A percentile compares a stretch with the other conserved stretches of the same genome.
These are phyloP conservation scores for Acrocephalus scirpaceus DNA, from an alignment of 2,797 vertebrate genomes.

Conservation along the genomic window DNA sequence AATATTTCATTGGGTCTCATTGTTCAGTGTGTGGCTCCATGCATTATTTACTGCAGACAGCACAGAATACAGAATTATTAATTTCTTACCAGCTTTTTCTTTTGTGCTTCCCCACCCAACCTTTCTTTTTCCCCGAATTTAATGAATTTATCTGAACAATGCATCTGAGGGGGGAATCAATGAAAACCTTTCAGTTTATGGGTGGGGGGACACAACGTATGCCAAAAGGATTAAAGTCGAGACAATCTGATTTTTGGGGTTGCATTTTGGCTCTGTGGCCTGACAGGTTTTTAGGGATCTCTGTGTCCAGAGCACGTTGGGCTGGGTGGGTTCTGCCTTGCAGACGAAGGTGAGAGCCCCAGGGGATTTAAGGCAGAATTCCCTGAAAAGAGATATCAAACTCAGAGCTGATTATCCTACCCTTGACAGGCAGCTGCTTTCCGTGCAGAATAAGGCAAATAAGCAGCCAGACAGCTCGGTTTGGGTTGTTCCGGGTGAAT, in stretches of 20 bases:
- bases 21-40: conserved; percentile 25
- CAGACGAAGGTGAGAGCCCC: background rate
- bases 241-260: background rate
- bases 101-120: background rate
- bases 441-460: background rate
- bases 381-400: background rate
- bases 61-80: conserved; percentile 46
- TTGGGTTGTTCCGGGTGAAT: background rate
- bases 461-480: background rate
- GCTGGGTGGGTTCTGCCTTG: background rate
- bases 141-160: background rate
- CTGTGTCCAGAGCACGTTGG: background rate
- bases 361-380: background rate
- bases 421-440: background rate
- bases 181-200: background rate
- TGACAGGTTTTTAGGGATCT: background rate
- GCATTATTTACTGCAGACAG: conserved; percentile 56
- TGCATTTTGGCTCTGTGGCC: background rate
- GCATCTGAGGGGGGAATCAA: background rate
- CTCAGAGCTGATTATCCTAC: background rate
- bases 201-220: background rate
- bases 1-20: conserved; percentile 61
- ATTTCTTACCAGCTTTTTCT: background rate
- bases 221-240: background rate
- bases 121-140: background rate